Evolutionary conservation across 2,888 invertebrate species (phyloP), one percentile per base, ranked within the genome.

Genomic region (Agonopterix subpropinquella): DNA sequence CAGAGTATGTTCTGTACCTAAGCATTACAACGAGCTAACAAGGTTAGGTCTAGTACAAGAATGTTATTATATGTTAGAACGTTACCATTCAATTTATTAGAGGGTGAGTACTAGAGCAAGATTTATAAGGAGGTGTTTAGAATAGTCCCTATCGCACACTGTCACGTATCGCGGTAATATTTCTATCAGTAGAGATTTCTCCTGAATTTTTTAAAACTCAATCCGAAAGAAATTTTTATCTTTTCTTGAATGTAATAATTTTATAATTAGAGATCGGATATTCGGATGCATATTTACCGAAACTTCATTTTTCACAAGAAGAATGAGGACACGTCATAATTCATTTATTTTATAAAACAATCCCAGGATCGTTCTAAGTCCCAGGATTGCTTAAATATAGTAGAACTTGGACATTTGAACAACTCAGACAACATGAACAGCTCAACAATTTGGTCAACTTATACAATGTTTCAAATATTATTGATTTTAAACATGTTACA

Each of bases 31-130:
- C n/a, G 39, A 9, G 5, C 39, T 9, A 39, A 39, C 39, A 39
- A 39, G n/a, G 28, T 28, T 28, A 39, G 10, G 39, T 39, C n/a
- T 9, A n/a, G 10, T n/a, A 39, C n/a, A 39, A 39, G n/a, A 9
- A 39, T 4, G n/a, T 39, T n/a, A 9, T n/a, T 39, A n/a, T 39
- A 39, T n/a, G 39, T 39, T 39, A n/a, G 39, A n/a, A 11, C 49
- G 48, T 55, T 55, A 53, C 56, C 53, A 56, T 59, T 61, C 62
- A 63, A 63, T 63, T 61, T 59, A 57, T 59, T 47, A 58, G 54
- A 62, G 65, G 68, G 68, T 65, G 65, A 68, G 60, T 64, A 54
- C 66, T 66, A 69, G 67, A 63, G 57, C 61, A 51, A 59, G 62
- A 64, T 71, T 70, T 66, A 67, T 64, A 63, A 52, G 51, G 46